Evolutionary conservation across 2,888 invertebrate genomes (phyloP).

Genomic region (Alloscopus bannaensis): DNA sequence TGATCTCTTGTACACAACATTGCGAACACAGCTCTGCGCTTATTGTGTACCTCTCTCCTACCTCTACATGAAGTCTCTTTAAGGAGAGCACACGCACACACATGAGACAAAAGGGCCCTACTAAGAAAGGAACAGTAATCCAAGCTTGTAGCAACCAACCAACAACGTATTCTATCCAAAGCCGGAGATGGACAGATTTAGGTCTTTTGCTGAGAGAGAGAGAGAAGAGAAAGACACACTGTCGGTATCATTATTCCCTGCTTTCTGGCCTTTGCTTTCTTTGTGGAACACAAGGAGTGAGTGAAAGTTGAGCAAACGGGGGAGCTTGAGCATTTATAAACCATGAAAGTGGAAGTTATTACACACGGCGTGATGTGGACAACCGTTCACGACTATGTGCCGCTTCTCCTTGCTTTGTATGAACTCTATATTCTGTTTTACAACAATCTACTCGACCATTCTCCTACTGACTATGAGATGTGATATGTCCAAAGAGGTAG

Average conservation of each 20-base stretch:
- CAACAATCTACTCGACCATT: background rate
- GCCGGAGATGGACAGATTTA: slow-evolving; percentile 51
- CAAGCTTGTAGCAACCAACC: background rate
- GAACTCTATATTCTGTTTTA: background rate
- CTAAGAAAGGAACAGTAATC: background rate
- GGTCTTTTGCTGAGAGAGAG: slow-evolving; percentile 39
- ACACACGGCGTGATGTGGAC: slow-evolving; percentile 56
- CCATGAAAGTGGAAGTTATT: slow-evolving; percentile 25
- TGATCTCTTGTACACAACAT: too few relatives aligned
- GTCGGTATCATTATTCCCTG: slow-evolving; percentile 50
- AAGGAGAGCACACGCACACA: too few relatives aligned
- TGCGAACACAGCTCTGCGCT: too few relatives aligned
- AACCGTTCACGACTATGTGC: slow-evolving; percentile 55
- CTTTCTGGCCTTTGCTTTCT: slow-evolving; percentile 43
- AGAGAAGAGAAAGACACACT: slow-evolving; percentile 26
- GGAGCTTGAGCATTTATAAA: slow-evolving; percentile 16
- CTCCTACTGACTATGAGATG: background rate
- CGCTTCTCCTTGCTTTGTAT: slow-evolving; percentile 21
- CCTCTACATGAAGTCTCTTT: too few relatives aligned
- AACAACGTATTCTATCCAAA: slow-evolving; percentile 27
- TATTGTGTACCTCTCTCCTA: too few relatives aligned
- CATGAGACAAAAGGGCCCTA: too few relatives aligned
- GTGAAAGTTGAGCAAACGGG: slow-evolving; percentile 11
- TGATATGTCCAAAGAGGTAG: background rate
- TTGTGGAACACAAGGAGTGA: too few relatives aligned